Base-by-base conservation (phyloP, 2,888 invertebrate genomes). In the Neoascia interrupta region DNA sequence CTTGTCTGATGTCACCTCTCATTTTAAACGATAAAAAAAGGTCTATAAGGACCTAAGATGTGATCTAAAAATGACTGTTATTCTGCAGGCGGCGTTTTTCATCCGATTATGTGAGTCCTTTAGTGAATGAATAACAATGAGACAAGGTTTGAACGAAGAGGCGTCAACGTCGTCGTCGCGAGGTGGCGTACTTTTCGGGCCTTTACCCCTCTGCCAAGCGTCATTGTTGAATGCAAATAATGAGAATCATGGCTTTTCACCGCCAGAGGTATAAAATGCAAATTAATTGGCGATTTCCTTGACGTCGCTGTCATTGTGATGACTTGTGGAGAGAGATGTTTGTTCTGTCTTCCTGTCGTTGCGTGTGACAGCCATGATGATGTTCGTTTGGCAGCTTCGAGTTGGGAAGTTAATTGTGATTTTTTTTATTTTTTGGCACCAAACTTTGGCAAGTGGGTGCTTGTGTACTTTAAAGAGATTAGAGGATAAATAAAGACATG, bases 201-300 rank as follows among this genome's bases (percentile, higher is more conserved):
- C 18, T 16, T 11, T 37, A 45, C 21, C 10, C 34, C 16, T 8
- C 6, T 8, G 26, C 16, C 26, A 56, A 63, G 34, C 72, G 47
- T 47, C 72, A 64, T 74, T 64, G 70, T 53, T 43, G 64, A 53
- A 72, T 72, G 58, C 64, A 76, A 70, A 76, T 72, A 76, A 76
- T 72, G 72, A 76, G 60, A 76, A 76, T 72, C 64, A 76, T 76
- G 76, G 72, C 72, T 60, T 60, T 66, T 60, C 64, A 70, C 60
- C 47, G 47, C 60, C 39, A 63, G 58, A 51, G 72, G 76, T 47
- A 70, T 60, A 60, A 76, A 76, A 76, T 76, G 76, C 72, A 72
- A 76, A 76, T 76, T 76, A 76, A 76, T 72, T 76, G 76, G 76
- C 76, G 76, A 76, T 76, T 76, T 76, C 76, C 76, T 76, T 60